A percentile compares a stretch with the other conserved stretches of the same genome.
phyloP scores from a whole-genome alignment of 2,113 vertebrate genomes.

The Turdus rufiventris region DNA sequence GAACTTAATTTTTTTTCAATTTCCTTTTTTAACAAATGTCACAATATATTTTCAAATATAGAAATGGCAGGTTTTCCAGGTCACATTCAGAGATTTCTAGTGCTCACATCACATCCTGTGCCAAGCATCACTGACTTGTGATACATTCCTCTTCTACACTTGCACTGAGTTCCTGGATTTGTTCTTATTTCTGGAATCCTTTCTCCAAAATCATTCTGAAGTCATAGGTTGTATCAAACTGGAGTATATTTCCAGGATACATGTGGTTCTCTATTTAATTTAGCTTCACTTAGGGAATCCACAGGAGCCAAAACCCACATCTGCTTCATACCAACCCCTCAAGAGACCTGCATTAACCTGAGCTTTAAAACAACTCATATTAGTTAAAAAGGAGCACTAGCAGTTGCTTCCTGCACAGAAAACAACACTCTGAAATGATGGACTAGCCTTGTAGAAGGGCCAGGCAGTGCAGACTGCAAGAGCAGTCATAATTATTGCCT shows the following conservation, averaged over 20 bases:
- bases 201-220: neutral
- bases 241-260: neutral
- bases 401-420: neutral
- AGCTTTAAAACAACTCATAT: neutral
- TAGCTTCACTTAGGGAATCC: neutral
- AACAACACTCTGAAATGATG: neutral
- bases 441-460: neutral
- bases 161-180: neutral
- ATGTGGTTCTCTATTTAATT: neutral
- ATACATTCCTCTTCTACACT: neutral
- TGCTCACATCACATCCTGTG: neutral
- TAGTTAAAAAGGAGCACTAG: neutral
- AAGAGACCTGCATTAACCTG: neutral
- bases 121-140: neutral
- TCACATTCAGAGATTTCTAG: neutral
- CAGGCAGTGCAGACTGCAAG: neutral
- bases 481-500: conserved; percentile 7
- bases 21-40: neutral
- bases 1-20: neutral
- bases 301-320: neutral
- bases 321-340: neutral
- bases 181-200: neutral
- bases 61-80: neutral
- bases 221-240: neutral
- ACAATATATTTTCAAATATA: neutral